phyloP scores from a whole-genome alignment of 2,797 vertebrate genomes.

The Serranus cabrilla region DNA sequence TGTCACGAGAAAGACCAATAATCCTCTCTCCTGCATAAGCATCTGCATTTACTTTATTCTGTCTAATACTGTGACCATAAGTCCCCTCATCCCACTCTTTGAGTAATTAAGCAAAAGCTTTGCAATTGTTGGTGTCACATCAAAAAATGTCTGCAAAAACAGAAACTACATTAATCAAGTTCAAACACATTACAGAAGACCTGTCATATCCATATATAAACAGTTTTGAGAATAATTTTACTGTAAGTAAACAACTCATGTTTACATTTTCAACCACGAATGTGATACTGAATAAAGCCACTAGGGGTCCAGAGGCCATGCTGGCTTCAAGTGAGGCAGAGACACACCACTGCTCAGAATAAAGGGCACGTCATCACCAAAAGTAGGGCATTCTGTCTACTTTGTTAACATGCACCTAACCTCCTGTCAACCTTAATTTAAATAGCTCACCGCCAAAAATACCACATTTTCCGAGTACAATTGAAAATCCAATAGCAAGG shows the following conservation, averaged over 20 bases:
- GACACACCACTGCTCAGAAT: slow-evolving; percentile 35
- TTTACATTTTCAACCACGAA: slow-evolving; percentile 9
- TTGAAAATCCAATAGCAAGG: background rate
- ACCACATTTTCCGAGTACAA: slow-evolving; percentile 6
- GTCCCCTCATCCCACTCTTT: background rate
- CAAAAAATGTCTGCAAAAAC: background rate
- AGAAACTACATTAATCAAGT: background rate
- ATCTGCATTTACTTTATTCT: slow-evolving; percentile 15
- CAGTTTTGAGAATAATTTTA: background rate
- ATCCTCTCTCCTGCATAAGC: slow-evolving; percentile 24
- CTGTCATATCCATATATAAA: background rate
- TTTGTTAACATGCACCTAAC: slow-evolving; percentile 42
- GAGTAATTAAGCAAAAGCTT: background rate
- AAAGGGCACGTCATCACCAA: slow-evolving; percentile 65
- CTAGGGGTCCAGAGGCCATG: slow-evolving; percentile 28
- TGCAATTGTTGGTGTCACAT: background rate
- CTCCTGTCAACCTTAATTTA: slow-evolving; percentile 49
- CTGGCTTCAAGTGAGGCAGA: slow-evolving; percentile 38
- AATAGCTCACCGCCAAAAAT: slow-evolving; percentile 30
- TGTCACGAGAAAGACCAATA: slow-evolving; percentile 30
- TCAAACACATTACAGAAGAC: accelerated
- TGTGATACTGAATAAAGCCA: slow-evolving; percentile 36
- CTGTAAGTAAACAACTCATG: background rate
- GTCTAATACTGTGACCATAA: background rate
- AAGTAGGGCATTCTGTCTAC: slow-evolving; percentile 61